A percentile compares a stretch with the other conserved stretches of the same genome.
Evolutionary conservation across 1,140 invertebrate species (phyloP).

Genomic region (Platyscapa corneri): DNA sequence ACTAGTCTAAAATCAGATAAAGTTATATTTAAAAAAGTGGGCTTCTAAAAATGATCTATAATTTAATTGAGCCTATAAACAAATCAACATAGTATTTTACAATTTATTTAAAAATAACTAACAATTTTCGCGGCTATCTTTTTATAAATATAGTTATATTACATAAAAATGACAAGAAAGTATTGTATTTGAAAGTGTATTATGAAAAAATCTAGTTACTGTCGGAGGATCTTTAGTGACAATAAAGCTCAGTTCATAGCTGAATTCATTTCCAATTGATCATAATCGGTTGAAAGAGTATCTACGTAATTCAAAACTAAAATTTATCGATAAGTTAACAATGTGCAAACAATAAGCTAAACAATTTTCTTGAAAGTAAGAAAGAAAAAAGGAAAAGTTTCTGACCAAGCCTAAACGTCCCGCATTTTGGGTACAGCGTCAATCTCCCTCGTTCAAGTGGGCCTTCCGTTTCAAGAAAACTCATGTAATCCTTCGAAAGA

Average conservation of each 20-base stretch:
- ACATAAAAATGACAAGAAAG: not conserved
- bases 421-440: not conserved
- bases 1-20: not conserved
- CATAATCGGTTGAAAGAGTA: not conserved
- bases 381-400: not conserved
- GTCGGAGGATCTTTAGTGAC: no score
- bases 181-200: not conserved
- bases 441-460: slow-evolving; percentile 1
- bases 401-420: not conserved
- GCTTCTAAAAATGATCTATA: not conserved
- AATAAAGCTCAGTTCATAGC: not conserved
- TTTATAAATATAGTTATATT: not conserved
- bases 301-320: not conserved
- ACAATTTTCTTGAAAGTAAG: not conserved
- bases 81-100: no score
- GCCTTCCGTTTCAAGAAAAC: slow-evolving; percentile 34
- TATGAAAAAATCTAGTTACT: not conserved
- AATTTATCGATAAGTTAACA: slow-evolving; percentile 2
- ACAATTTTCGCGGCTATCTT: not conserved
- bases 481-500: slow-evolving; percentile 22
- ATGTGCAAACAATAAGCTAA: not conserved
- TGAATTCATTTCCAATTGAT: not conserved
- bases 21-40: not conserved
- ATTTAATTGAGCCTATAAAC: not conserved
- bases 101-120: no score